A percentile compares a stretch with the other conserved stretches of the same genome.
phyloP scores from a whole-genome alignment of 1,140 invertebrate species.

The Battus philenor region DNA sequence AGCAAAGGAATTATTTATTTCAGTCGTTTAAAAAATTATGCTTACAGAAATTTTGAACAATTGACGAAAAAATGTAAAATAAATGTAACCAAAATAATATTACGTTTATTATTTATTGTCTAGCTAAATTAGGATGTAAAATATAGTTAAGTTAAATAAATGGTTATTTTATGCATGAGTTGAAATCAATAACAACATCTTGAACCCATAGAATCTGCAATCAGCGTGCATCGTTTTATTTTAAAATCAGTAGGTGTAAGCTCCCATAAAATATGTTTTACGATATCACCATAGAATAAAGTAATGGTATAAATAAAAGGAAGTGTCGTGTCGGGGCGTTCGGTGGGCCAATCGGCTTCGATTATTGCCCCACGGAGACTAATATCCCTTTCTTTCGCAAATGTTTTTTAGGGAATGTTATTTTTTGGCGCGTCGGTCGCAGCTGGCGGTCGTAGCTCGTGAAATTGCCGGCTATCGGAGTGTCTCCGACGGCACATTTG shows the following conservation, averaged over 20 bases:
- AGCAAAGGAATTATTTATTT: too few species aligned
- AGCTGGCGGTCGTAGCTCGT: constrained; percentile 57
- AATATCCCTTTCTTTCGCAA: constrained; percentile 69
- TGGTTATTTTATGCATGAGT: too few species aligned
- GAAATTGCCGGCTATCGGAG: constrained; percentile 57
- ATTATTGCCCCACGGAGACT: constrained; percentile 67
- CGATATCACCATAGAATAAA: constrained; percentile 40
- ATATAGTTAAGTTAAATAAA: too few species aligned
- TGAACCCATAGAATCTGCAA: too few species aligned
- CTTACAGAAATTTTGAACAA: too few species aligned
- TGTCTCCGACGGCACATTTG: constrained; percentile 60
- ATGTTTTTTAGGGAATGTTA: constrained; percentile 69
- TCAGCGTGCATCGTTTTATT: constrained; percentile 21
- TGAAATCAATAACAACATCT: too few species aligned
- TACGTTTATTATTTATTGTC: too few species aligned
- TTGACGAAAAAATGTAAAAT: too few species aligned
- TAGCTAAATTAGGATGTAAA: too few species aligned
- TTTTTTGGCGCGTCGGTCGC: constrained; percentile 68
- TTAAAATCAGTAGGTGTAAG: constrained; percentile 30
- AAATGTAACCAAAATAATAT: too few species aligned
- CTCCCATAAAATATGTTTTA: constrained; percentile 46
- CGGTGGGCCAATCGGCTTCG: constrained; percentile 62
- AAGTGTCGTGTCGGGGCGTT: constrained; percentile 53
- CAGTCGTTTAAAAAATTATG: too few species aligned
- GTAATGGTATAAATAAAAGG: constrained; percentile 60